These are phyloP conservation scores for Miltochrista miniata DNA, from an alignment of 2,888 invertebrate species.

Conservation along the genomic window DNA sequence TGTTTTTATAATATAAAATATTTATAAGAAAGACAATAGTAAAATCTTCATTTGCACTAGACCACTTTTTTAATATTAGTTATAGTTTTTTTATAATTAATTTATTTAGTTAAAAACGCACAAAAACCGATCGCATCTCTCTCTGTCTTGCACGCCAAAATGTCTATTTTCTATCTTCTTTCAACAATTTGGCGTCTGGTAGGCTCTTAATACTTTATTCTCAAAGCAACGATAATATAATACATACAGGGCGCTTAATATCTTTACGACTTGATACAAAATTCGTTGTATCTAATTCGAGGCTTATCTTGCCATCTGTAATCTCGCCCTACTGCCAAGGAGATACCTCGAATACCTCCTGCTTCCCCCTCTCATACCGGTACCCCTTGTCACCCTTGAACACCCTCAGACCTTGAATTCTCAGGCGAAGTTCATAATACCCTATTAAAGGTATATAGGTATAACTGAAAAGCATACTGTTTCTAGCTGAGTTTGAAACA, in stretches of 20 bases:
- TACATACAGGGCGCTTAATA: constrained; percentile 60
- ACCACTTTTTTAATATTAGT: too few relatives aligned
- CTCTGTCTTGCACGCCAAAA: too few relatives aligned
- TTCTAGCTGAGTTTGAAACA: constrained; percentile 48
- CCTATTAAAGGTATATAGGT: constrained; percentile 69
- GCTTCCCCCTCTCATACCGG: constrained; percentile 30
- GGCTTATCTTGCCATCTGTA: constrained; percentile 82
- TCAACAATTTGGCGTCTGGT: constrained; percentile 54
- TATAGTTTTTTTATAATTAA: too few relatives aligned
- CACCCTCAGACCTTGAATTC: constrained; percentile 64
- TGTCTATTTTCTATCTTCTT: too few relatives aligned
- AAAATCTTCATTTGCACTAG: too few relatives aligned
- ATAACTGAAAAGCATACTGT: constrained; percentile 60
- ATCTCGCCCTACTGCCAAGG: constrained; percentile 67
- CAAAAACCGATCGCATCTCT: too few relatives aligned
- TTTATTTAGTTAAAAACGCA: too few relatives aligned
- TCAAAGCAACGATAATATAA: constrained; percentile 64
- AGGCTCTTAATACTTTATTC: constrained; percentile 74
- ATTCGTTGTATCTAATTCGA: constrained; percentile 81
- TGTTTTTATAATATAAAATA: too few relatives aligned
- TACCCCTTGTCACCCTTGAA: constrained; percentile 39
- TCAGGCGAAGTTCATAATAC: constrained; percentile 79
- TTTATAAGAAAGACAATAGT: too few relatives aligned
- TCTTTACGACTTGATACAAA: constrained; percentile 79
- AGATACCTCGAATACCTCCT: constrained; percentile 69